A percentile compares a stretch with the other conserved stretches of the same genome.
These are phyloP conservation scores for Plotosus lineatus DNA, from an alignment of 2,113 vertebrate species.

Conservation along the genomic window DNA sequence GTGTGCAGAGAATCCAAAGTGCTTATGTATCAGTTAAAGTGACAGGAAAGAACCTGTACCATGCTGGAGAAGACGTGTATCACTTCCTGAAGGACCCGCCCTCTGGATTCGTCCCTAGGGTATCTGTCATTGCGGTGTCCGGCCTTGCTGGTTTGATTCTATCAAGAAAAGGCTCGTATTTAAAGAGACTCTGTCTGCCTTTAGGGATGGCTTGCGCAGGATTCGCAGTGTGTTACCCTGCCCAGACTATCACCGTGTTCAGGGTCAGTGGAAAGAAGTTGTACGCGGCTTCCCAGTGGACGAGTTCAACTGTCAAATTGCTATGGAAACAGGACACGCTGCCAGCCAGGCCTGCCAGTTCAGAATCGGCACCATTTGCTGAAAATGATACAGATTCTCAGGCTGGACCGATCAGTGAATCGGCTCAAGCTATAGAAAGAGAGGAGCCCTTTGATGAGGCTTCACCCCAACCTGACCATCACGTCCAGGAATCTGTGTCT, in stretches of 20 bases:
- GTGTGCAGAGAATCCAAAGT: constrained; percentile 65
- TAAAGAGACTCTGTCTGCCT: constrained; percentile 77
- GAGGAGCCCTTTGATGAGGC: constrained; percentile 15
- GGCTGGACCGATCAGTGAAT: not conserved
- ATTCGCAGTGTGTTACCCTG: constrained; percentile 77
- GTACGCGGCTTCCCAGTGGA: constrained; percentile 51
- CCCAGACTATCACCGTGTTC: constrained; percentile 74
- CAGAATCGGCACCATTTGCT: not conserved
- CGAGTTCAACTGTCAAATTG: constrained; percentile 64
- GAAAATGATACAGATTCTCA: not conserved
- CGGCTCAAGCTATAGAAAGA: not conserved
- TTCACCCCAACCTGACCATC: not conserved
- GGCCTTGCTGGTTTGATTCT: constrained; percentile 73
- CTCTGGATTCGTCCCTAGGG: constrained; percentile 76
- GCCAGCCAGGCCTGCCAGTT: not conserved
- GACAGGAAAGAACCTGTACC: constrained; percentile 57
- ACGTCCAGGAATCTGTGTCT: not conserved
- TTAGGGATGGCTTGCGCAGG: constrained; percentile 72
- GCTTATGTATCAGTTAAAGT: constrained; percentile 69
- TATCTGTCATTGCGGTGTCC: constrained; percentile 71
- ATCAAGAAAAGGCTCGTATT: constrained; percentile 75
- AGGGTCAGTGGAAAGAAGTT: constrained; percentile 70
- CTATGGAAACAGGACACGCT: constrained; percentile 64
- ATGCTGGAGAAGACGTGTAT: constrained; percentile 66
- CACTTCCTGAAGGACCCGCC: constrained; percentile 80